These are phyloP conservation scores for Axis porcinus DNA, from an alignment of 2,113 vertebrate species.

Conservation along the genomic window DNA sequence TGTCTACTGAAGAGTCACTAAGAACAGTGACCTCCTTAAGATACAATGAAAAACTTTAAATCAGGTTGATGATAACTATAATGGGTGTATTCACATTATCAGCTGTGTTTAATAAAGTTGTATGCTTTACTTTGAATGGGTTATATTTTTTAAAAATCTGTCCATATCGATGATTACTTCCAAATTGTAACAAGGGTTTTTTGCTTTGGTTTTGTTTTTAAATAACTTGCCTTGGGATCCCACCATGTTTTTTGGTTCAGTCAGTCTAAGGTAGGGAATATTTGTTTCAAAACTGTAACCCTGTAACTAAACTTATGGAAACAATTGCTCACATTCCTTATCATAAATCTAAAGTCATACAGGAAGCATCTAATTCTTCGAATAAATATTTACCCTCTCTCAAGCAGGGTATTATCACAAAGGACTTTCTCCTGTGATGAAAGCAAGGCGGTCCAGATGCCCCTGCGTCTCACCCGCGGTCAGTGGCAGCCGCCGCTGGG, in stretches of 20 bases:
- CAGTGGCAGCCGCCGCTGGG: background rate
- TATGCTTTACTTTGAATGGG: background rate
- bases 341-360: slow-evolving; percentile 49
- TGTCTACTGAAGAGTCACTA: background rate
- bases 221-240: background rate
- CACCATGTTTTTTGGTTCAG: background rate
- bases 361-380: slow-evolving; percentile 54
- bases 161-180: background rate
- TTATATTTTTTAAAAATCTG: background rate
- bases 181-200: background rate
- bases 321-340: slow-evolving; percentile 11
- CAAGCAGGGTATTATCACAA: slow-evolving; percentile 22
- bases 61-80: background rate
- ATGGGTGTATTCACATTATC: background rate
- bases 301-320: slow-evolving; percentile 13
- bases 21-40: background rate
- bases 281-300: slow-evolving; percentile 4
- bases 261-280: background rate
- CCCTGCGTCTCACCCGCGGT: background rate
- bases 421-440: background rate
- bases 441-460: background rate
- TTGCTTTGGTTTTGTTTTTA: background rate
- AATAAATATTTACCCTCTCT: slow-evolving; percentile 50
- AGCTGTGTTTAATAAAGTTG: background rate
- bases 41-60: background rate